These are phyloP conservation scores for Petrocephalus zakoni DNA, from an alignment of 2,113 vertebrate genomes.

Conservation along the genomic window DNA sequence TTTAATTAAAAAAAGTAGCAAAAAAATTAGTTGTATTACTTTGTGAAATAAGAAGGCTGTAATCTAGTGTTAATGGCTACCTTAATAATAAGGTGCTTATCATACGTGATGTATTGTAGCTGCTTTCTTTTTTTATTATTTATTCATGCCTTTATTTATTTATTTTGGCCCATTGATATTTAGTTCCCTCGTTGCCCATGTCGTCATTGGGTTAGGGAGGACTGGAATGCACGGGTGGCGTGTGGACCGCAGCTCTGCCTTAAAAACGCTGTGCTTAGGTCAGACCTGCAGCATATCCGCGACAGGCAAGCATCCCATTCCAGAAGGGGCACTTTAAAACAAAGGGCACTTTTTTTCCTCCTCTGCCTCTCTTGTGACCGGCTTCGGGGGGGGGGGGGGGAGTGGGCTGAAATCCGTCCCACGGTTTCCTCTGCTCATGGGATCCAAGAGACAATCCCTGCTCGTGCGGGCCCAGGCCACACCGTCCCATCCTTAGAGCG, in stretches of 20 bases:
- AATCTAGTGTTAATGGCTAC: neutral
- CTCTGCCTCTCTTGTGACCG: constrained; percentile 38
- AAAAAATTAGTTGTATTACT: neutral
- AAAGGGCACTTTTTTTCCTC: constrained; percentile 49
- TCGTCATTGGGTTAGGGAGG: neutral
- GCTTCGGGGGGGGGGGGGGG: neutral
- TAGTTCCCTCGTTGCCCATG: neutral
- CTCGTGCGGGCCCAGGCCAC: neutral
- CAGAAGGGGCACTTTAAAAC: constrained; percentile 57
- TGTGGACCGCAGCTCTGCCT: neutral
- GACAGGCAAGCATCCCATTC: constrained; percentile 27
- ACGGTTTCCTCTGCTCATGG: neutral
- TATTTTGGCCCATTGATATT: neutral
- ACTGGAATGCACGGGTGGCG: neutral
- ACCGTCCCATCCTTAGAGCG: neutral
- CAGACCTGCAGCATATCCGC: neutral
- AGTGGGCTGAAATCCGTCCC: neutral
- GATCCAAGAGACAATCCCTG: constrained; percentile 17
- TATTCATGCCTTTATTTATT: neutral
- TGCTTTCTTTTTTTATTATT: neutral
- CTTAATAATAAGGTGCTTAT: neutral
- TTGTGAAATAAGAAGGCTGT: neutral
- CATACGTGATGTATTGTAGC: neutral
- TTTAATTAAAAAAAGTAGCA: neutral
- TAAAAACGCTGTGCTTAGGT: neutral